Evolutionary conservation across 2,888 invertebrate species (phyloP), one percentile per base, ranked within the genome.

Genomic region (Trisateles emortualis): DNA sequence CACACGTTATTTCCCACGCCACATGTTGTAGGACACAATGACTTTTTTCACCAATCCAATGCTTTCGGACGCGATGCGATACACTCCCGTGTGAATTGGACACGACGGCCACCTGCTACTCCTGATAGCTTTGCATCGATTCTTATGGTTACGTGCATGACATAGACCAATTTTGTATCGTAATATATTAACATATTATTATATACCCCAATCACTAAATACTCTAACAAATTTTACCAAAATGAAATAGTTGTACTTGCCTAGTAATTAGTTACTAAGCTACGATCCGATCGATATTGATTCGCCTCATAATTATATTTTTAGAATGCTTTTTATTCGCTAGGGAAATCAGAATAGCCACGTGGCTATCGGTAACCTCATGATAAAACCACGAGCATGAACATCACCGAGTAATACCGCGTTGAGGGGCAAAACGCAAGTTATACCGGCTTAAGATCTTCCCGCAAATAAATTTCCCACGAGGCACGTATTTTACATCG

Each of bases 391-490:
- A 63, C 65, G 54, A 38, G n/a, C n/a, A 42, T 33, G 49, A 41
- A 58, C 49, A 52, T 52, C 51, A 42, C 32, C 38, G 41, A 33
- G 45, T 51, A 44, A 51, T 29, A 10, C 16, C 22, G 43, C 68
- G 67, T 70, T 75, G 71, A 76, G 79, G 77, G 83, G 80, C 82
- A 82, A 84, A 77, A 79, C 80, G 81, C 81, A 84, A 82, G 83
- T 87, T 87, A 87, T 79, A 68, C 74, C 72, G 74, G 81, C 83
- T 84, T 79, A 84, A 83, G 80, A 79, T 79, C 81, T 68, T 48
- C 24, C 86, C 84, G 83, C 87, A 86, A 84, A 83, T 85, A 87
- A 87, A 91, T 91, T 90, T 90, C 90, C 90, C 91, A 64, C 17
- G 90, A 83, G 91, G 71, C 77, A 68, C 82, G 87, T 90, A 90